Conservation (phyloP, 53 echinoderm and acorn worm genomes). For the Luidia sarsii region DNA sequence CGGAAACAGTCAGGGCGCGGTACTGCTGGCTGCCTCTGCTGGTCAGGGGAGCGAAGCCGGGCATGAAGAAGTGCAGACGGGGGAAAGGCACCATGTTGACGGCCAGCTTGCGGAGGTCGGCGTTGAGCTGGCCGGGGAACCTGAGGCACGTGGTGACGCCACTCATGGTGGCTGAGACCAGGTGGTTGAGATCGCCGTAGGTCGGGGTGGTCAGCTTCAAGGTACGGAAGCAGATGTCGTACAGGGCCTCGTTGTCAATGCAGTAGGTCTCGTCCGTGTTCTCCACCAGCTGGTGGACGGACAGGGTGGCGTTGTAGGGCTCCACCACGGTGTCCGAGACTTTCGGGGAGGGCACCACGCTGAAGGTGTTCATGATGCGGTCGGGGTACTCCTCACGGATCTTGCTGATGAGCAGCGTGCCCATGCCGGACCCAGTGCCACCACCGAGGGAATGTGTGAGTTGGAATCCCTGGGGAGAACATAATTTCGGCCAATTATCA, state of each 20-base stretch:
- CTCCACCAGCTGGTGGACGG: constrained; percentile 91
- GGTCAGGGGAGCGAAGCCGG: constrained; percentile 98
- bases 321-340: constrained; percentile 97
- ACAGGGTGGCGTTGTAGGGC: constrained; percentile 94
- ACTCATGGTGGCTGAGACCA: constrained; percentile 93
- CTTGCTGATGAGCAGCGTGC: constrained; percentile 86
- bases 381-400: constrained; percentile 89
- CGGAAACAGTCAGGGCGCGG: constrained; percentile 94
- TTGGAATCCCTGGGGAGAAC: constrained; percentile 90
- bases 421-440: constrained; percentile 83
- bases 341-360: constrained; percentile 95
- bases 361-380: constrained; percentile 85
- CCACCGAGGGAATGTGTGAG: constrained; percentile 88
- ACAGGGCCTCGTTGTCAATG: constrained; percentile 95
- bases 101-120: constrained; percentile 94
- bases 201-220: constrained; percentile 95
- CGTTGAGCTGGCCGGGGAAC: constrained; percentile 95
- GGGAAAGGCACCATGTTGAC: constrained; percentile 99
- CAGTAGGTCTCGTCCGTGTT: constrained; percentile 89
- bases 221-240: constrained; percentile 98
- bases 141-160: constrained; percentile 94
- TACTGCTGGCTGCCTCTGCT: constrained; percentile 97
- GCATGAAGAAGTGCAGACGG: constrained; percentile 99
- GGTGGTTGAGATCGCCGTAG: constrained; percentile 92
- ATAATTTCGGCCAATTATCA: no score